Conservation (phyloP, 2,797 vertebrate genomes). For the Sitta carolinensis region DNA sequence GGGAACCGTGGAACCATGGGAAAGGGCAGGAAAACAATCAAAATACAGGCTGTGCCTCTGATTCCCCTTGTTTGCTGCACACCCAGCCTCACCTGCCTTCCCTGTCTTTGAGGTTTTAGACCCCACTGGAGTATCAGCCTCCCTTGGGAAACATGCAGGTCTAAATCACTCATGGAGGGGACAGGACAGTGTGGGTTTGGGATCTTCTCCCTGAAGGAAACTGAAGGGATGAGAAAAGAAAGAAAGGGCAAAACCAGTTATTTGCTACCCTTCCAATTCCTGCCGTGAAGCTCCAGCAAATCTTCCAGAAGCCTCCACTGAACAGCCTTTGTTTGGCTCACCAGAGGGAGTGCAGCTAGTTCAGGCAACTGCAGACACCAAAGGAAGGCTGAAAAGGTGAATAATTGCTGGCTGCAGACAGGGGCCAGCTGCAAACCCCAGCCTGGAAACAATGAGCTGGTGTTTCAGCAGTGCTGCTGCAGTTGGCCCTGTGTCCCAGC, state of each 20-base stretch:
- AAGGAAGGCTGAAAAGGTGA: not conserved
- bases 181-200: not conserved
- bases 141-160: not conserved
- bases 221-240: not conserved
- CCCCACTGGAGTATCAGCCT: not conserved
- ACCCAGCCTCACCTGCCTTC: not conserved
- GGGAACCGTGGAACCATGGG: not conserved
- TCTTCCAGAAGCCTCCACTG: not conserved
- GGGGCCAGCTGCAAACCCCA: not conserved
- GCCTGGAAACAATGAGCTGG: not conserved
- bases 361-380: not conserved
- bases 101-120: not conserved
- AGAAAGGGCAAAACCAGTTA: not conserved
- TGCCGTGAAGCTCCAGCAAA: not conserved
- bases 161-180: not conserved
- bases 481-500: accelerated
- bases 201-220: not conserved
- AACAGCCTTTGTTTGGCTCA: not conserved
- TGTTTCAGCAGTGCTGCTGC: not conserved
- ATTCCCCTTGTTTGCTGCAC: not conserved
- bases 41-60: not conserved
- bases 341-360: not conserved
- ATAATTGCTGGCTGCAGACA: not conserved
- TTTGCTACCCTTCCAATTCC: not conserved
- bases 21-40: not conserved